These are phyloP conservation scores for Maccullochella peelii DNA, from an alignment of 2,113 vertebrate species.

Conservation along the genomic window DNA sequence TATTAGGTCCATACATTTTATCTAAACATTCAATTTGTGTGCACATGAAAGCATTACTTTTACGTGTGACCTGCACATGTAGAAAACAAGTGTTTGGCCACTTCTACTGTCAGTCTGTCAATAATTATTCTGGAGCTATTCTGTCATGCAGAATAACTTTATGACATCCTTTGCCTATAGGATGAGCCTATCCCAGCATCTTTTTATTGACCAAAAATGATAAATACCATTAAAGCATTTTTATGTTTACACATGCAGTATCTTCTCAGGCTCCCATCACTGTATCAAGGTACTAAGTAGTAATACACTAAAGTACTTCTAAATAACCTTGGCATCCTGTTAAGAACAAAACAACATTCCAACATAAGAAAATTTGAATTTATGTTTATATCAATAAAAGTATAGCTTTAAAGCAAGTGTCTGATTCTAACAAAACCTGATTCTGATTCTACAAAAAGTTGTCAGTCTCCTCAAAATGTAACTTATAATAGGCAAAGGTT, in stretches of 20 bases:
- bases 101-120: neutral
- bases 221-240: neutral
- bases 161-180: neutral
- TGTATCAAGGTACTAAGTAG: neutral
- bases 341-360: neutral
- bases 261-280: neutral
- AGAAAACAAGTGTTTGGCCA: neutral
- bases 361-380: neutral
- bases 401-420: neutral
- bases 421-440: neutral
- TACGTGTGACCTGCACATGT: neutral
- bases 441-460: neutral
- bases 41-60: neutral
- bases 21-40: neutral
- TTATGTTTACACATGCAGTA: neutral
- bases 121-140: neutral
- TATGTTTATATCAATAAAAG: neutral
- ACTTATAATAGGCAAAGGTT: neutral
- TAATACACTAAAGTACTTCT: neutral
- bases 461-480: neutral
- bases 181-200: neutral
- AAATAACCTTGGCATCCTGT: neutral
- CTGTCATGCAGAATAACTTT: neutral
- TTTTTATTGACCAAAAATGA: neutral
- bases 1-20: neutral